Evolutionary conservation across 2,797 vertebrate genomes (phyloP).

Genomic region (Parauchenoglanis punctatus): DNA sequence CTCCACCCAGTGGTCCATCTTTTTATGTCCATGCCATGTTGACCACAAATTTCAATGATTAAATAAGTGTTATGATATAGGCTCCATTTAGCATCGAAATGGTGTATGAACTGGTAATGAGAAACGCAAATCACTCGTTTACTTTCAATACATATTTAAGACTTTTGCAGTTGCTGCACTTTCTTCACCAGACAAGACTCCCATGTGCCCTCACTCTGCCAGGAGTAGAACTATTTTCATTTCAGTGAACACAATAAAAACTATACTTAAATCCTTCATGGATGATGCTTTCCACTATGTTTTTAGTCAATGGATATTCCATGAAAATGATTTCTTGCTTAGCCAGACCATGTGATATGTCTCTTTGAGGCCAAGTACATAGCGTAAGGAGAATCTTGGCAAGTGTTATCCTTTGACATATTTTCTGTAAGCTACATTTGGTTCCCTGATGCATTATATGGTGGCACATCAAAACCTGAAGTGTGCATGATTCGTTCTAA

Average conservation of each 20-base stretch:
- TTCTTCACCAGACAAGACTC: conserved; percentile 24
- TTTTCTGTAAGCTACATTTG: conserved; percentile 37
- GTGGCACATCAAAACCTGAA: conserved; percentile 26
- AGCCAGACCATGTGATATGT: conserved; percentile 33
- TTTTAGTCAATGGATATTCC: conserved; percentile 33
- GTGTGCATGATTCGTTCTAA: conserved; percentile 49
- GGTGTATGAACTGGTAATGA: conserved; percentile 19
- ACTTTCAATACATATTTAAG: conserved; percentile 11
- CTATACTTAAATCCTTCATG: conserved; percentile 25
- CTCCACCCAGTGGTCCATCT: conserved; percentile 15
- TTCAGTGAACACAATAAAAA: conserved; percentile 36
- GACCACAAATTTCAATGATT: conserved; percentile 23
- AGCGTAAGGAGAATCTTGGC: conserved; percentile 26
- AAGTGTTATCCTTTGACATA: conserved; percentile 3
- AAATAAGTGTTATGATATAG: conserved; percentile 33
- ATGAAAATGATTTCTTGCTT: conserved; percentile 10
- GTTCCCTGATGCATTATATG: conserved; percentile 20
- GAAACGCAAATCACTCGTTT: conserved; percentile 20
- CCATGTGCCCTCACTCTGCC: conserved; percentile 3
- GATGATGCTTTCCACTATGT: conserved; percentile 21
- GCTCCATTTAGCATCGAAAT: conserved; percentile 36
- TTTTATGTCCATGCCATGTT: conserved; percentile 5
- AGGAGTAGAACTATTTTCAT: conserved; percentile 32
- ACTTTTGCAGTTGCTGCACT: conserved; percentile 32
- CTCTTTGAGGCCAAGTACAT: conserved; percentile 17